phyloP scores from a whole-genome alignment of 2,113 vertebrate species.

The Bostrychus sinensis region DNA sequence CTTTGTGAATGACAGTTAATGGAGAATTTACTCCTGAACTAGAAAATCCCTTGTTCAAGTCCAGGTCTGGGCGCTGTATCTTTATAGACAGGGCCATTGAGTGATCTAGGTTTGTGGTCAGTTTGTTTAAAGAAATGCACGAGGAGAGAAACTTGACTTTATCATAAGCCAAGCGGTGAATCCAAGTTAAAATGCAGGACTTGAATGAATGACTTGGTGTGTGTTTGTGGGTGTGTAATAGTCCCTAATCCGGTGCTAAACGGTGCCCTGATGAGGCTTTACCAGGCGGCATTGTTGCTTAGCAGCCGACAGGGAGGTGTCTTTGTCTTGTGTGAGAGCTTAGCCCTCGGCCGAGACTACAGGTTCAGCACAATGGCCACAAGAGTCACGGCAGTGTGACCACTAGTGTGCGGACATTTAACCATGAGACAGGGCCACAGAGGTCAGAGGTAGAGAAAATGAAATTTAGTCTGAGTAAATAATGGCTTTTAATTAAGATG shows the following conservation, averaged over 20 bases:
- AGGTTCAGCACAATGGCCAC: slow-evolving; percentile 43
- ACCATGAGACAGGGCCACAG: slow-evolving; percentile 16
- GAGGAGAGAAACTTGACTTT: slow-evolving; percentile 5
- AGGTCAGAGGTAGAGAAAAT: slow-evolving; percentile 59
- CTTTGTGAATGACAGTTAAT: too few species aligned
- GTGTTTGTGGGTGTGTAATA: slow-evolving; percentile 63
- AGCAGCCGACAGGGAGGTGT: slow-evolving; percentile 66
- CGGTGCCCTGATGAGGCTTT: slow-evolving; percentile 69
- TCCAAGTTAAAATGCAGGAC: slow-evolving; percentile 20
- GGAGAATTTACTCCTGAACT: too few species aligned
- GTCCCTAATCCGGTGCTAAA: slow-evolving; percentile 72
- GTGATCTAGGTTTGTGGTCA: background rate
- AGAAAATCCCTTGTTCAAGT: too few species aligned
- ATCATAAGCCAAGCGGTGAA: slow-evolving; percentile 22
- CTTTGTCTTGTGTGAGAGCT: slow-evolving; percentile 72
- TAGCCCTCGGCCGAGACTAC: slow-evolving; percentile 64
- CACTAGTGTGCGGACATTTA: slow-evolving; percentile 48
- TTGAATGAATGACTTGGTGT: slow-evolving; percentile 57
- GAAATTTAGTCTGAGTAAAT: slow-evolving; percentile 62
- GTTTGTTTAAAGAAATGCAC: slow-evolving; percentile 1
- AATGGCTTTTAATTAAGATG: slow-evolving; percentile 71
- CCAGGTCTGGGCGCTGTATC: background rate
- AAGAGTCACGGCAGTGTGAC: slow-evolving; percentile 32
- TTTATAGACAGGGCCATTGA: too few species aligned
- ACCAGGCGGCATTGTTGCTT: slow-evolving; percentile 70